A percentile compares a stretch with the other conserved stretches of the same genome.
Evolutionary conservation across 2,797 vertebrate species (phyloP).

Genomic region (Podargus strigoides): DNA sequence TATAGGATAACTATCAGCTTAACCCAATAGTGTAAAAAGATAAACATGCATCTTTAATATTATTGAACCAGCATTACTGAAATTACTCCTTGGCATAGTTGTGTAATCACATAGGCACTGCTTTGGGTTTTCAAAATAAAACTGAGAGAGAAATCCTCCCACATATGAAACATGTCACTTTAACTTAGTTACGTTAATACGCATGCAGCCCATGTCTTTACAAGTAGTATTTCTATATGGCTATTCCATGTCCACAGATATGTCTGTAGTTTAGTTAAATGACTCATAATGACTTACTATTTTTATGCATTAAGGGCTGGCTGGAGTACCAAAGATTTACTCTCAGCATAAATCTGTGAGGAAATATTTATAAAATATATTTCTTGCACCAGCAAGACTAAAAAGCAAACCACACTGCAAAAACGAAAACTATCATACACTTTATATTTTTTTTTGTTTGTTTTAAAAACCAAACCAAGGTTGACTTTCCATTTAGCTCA

Average conservation of each 20-base stretch:
- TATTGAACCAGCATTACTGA: slow-evolving; percentile 49
- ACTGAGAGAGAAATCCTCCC: slow-evolving; percentile 31
- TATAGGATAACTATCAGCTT: background rate
- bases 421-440: slow-evolving; percentile 77
- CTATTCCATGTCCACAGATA: slow-evolving; percentile 48
- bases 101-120: slow-evolving; percentile 63
- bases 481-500: slow-evolving; percentile 74
- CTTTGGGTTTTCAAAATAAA: slow-evolving; percentile 61
- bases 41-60: slow-evolving; percentile 51
- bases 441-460: slow-evolving; percentile 53
- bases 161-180: background rate
- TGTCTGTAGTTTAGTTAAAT: slow-evolving; percentile 41
- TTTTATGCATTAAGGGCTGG: slow-evolving; percentile 63
- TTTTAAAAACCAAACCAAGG: slow-evolving; percentile 74
- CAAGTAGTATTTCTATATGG: slow-evolving; percentile 56
- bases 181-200: slow-evolving; percentile 6
- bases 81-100: slow-evolving; percentile 70
- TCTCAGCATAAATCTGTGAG: slow-evolving; percentile 48
- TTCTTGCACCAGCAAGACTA: slow-evolving; percentile 76
- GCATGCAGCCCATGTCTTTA: slow-evolving; percentile 59
- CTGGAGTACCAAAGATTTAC: slow-evolving; percentile 55
- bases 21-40: slow-evolving; percentile 7
- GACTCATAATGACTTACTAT: slow-evolving; percentile 28
- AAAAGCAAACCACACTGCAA: slow-evolving; percentile 74
- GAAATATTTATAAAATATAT: slow-evolving; percentile 72